phyloP scores from a whole-genome alignment of 2,113 vertebrate species.

The Clinocottus analis region DNA sequence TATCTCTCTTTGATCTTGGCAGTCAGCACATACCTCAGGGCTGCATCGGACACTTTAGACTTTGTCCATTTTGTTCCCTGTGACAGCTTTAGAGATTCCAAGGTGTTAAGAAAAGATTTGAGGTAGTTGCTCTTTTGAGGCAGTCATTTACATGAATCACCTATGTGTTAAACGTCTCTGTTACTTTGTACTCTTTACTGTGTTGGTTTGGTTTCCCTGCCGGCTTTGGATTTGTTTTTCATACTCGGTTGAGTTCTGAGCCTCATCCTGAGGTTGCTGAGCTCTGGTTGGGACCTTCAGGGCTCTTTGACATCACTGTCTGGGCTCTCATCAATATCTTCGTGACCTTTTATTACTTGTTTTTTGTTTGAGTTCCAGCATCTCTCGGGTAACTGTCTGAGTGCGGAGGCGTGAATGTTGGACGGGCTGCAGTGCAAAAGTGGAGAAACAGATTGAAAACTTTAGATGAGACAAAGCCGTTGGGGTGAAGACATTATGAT shows the following conservation, averaged over 20 bases:
- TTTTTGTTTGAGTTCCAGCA: conserved; percentile 3
- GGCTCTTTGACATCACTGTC: conserved; percentile 32
- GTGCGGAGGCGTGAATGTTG: conserved; percentile 13
- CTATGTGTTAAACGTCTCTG: conserved; percentile 29
- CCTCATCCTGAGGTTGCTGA: conserved; percentile 26
- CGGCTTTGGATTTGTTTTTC: conserved; percentile 41
- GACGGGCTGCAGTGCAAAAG: conserved; percentile 7
- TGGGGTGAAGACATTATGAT: not conserved
- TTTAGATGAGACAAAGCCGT: not conserved
- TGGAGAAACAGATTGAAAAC: not conserved
- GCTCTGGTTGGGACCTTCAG: conserved; percentile 36
- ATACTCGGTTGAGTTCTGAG: not conserved
- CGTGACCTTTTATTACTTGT: conserved; percentile 38
- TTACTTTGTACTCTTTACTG: not conserved
- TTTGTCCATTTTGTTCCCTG: not conserved
- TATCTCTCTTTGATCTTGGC: conserved; percentile 55
- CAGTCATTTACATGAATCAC: not conserved
- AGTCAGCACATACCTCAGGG: conserved; percentile 47
- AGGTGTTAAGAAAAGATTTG: not conserved
- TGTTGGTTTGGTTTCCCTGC: conserved; percentile 16
- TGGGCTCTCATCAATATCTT: conserved; percentile 28
- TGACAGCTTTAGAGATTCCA: not conserved
- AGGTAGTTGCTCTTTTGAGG: not conserved
- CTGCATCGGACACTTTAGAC: not conserved
- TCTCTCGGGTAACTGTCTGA: conserved; percentile 10